Evolutionary conservation across 92 coral and sea anemone species (phyloP).

Genomic region (Desmophyllum pertusum): DNA sequence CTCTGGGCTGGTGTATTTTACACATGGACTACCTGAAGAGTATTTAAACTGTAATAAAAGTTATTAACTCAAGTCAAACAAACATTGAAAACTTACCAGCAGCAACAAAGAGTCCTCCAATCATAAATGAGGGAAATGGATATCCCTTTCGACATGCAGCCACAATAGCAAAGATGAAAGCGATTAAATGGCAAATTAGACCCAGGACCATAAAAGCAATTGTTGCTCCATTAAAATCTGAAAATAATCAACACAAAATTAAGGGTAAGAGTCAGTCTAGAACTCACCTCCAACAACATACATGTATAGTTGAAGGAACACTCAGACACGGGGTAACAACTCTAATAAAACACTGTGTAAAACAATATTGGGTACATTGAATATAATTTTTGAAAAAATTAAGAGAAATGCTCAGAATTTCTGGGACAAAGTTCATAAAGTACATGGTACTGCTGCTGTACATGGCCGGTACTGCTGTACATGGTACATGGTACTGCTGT

Average conservation of each 20-base stretch:
- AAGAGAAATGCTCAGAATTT: background rate
- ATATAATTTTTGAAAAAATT: too few relatives aligned
- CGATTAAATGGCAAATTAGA: constrained; percentile 79
- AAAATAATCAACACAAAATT: constrained; percentile 11
- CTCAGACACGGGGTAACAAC: too few relatives aligned
- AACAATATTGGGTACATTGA: too few relatives aligned
- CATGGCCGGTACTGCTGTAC: too few relatives aligned
- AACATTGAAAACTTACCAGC: constrained; percentile 59
- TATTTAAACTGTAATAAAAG: too few relatives aligned
- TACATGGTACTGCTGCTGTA: too few relatives aligned
- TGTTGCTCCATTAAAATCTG: constrained; percentile 94
- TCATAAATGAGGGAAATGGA: constrained; percentile 86
- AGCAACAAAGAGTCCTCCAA: constrained; percentile 77
- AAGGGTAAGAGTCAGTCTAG: too few relatives aligned
- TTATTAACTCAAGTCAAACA: background rate
- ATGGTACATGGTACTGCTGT: too few relatives aligned
- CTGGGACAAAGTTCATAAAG: background rate
- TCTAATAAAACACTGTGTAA: too few relatives aligned
- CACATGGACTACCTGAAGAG: background rate
- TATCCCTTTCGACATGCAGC: constrained; percentile 91
- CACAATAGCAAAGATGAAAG: constrained; percentile 81
- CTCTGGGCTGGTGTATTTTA: too few relatives aligned
- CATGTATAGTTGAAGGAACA: too few relatives aligned
- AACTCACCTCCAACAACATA: too few relatives aligned
- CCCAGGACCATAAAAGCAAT: constrained; percentile 89